Evolutionary conservation across 2,113 vertebrate genomes (phyloP), one percentile per base, ranked within the genome.

Genomic region (Triplophysa tibetana): DNA sequence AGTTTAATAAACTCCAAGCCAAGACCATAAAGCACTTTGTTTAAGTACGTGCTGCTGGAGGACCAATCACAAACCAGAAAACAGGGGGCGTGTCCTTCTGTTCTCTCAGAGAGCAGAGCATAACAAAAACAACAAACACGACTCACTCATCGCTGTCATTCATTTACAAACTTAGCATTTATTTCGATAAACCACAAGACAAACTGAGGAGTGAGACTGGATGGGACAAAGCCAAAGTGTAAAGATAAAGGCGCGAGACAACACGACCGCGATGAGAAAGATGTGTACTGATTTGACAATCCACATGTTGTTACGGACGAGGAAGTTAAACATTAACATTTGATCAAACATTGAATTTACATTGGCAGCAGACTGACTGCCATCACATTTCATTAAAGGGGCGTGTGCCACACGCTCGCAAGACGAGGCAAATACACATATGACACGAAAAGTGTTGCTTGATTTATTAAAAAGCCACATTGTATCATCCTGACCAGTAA

Each of bases 31-130:
- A 29, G 29, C 29, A 29, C 29, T 29, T 29, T 29, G 29, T 29
- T 29, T 29, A 4, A 29, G 78, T 81, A 78, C 77, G 75, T 81
- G 77, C 74, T 68, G 19, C 8, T 0, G 43, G 50, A 23, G 26
- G 77, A n/a, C 70, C 83, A 85, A 85, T 87, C 81, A 85, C 9
- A 64, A 58, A 8, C 17, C 23, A 82, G 66, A 66, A 48, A 75
- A 64, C 52, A 29, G 62, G 80, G 80, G 86, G 86, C 66, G 84
- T 87, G 84, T 79, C 69, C 48, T 60, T 62, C 8, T 4, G 19
- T 29, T 66, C 26, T n/a, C 54, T 8, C 33, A 29, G 3, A 19
- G 67, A 8, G 12, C 45, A 50, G 19, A 9, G 62, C 4, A 24
- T 33, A 73, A 43, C n/a, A 12, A 60, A 24, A 9, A 21, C 54